Evolutionary conservation across 1,140 invertebrate species (phyloP), one percentile per base, ranked within the genome.

Genomic region (Acromyrmex echinatior): DNA sequence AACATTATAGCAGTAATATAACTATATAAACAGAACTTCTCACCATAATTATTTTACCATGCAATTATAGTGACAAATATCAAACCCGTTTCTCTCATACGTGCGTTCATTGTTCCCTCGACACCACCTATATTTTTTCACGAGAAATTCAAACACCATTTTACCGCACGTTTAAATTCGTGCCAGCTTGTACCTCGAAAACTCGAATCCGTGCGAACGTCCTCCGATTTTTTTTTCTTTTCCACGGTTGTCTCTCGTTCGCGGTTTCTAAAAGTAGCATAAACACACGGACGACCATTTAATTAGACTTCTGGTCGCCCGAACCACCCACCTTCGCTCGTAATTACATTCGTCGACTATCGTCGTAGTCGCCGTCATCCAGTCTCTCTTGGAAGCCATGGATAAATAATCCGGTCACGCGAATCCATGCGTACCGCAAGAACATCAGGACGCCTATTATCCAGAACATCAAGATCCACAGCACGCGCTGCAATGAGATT

Each of bases 401-500:
- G 87, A 88, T 81, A 89, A 91, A 91, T 88, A 91, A 88, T 91
- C 82, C 62, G 84, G 87, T 89, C 77, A 58, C 31, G 21, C 86
- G 76, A 45, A 62, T 87, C 89, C 85, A 45, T 76, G 35, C 58
- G 86, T 66, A 62, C 53, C 65, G 60, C 39, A 68, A 60, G 21
- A 76, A 60, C 56, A 71, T 18, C 66, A 31, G 76, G 6, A 77
- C 45, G 45, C 70, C 90, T 45, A 53, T 53, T 78, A 49, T 31
- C 70, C 70, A 62, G 56, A 58, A 35, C 58, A 49, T 49, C 80
- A 84, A 0, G 28, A 74, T 31, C 65, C 66, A 45, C 35, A 71
- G 68, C 35, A 45, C 1, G 35, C 3, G 51, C 45, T 78, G 51
- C 53, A 88, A 81, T 71, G 86, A 88, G 77, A 91, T 90, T 86